These are phyloP conservation scores for Lasiurus borealis DNA, from an alignment of 2,113 vertebrate genomes.

Conservation along the genomic window DNA sequence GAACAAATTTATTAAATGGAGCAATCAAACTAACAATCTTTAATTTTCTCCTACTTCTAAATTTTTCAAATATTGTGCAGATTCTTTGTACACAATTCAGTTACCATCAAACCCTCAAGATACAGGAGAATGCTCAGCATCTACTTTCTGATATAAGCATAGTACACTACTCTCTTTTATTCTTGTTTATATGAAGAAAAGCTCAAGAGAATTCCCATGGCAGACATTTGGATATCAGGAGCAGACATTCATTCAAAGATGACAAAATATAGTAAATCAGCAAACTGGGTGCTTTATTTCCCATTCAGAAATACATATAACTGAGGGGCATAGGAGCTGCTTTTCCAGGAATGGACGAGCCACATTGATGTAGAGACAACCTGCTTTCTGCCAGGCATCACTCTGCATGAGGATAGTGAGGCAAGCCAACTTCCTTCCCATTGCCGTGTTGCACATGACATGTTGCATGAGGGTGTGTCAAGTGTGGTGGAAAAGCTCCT, in stretches of 20 bases:
- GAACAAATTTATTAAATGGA: background rate
- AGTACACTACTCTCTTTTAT: background rate
- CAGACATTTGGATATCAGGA: background rate
- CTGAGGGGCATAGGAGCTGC: background rate
- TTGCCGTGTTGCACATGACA: background rate
- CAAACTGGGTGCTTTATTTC: background rate
- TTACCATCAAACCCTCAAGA: background rate
- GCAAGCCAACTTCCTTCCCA: background rate
- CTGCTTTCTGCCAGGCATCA: background rate
- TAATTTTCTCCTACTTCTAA: background rate
- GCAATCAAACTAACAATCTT: background rate
- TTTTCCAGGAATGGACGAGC: background rate
- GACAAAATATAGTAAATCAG: background rate
- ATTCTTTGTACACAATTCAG: background rate
- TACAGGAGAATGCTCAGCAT: background rate
- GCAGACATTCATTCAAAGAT: background rate
- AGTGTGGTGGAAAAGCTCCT: background rate
- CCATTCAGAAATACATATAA: background rate
- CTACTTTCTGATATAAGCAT: background rate
- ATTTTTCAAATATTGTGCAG: background rate
- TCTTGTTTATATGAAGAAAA: background rate
- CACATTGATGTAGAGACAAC: background rate
- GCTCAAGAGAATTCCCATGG: background rate
- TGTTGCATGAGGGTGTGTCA: background rate
- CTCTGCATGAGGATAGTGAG: background rate